Evolutionary conservation across 2,797 vertebrate genomes (phyloP).

Genomic region (Babyrousa celebensis): DNA sequence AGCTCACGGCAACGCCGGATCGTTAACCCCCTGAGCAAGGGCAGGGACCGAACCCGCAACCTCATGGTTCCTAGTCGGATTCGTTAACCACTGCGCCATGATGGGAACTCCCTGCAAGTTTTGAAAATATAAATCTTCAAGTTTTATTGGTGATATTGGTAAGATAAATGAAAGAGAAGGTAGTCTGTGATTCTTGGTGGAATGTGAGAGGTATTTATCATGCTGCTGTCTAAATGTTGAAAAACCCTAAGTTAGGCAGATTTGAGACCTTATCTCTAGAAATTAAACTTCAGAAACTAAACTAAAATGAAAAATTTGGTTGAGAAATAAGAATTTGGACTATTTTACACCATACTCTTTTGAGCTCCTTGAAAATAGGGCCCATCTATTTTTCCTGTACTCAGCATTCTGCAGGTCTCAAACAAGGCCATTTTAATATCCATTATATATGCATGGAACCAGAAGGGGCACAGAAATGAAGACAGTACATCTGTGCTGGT

Average conservation of each 20-base stretch:
- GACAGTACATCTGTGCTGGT: not conserved
- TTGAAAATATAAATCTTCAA: constrained; percentile 24
- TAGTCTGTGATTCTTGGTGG: constrained; percentile 40
- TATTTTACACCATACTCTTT: constrained; percentile 45
- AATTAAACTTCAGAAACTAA: constrained; percentile 68
- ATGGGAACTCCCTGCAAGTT: not conserved
- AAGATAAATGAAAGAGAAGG: constrained; percentile 53
- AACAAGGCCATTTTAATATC: constrained; percentile 50
- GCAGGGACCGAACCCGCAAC: too few species aligned
- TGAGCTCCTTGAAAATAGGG: constrained; percentile 61
- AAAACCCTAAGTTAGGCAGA: constrained; percentile 19
- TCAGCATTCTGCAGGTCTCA: constrained; percentile 43
- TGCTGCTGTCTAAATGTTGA: constrained; percentile 64
- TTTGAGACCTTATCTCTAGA: constrained; percentile 52
- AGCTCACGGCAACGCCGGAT: too few species aligned
- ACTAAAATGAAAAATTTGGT: constrained; percentile 49
- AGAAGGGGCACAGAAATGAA: constrained; percentile 62
- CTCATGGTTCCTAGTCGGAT: too few species aligned
- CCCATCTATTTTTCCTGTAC: constrained; percentile 66
- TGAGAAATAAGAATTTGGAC: constrained; percentile 70
- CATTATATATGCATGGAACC: not conserved
- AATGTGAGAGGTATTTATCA: constrained; percentile 58
- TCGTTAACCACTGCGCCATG: too few species aligned
- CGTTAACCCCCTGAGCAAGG: too few species aligned
- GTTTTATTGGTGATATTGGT: constrained; percentile 67